A percentile compares a stretch with the other conserved stretches of the same genome.
Evolutionary conservation across 2,888 invertebrate genomes (phyloP).

Genomic region (Odontocerum albicorne): DNA sequence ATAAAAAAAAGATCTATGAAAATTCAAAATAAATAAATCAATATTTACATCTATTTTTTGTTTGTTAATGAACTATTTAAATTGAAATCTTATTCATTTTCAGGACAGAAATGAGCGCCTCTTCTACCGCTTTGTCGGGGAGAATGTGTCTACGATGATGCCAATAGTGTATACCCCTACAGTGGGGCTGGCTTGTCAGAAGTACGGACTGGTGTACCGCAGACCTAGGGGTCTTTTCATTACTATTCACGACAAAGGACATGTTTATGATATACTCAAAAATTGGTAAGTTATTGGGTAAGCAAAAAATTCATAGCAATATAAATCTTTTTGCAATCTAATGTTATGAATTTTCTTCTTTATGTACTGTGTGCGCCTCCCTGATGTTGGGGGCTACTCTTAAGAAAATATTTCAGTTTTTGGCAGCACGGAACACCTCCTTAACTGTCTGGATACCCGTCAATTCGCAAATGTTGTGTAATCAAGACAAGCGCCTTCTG

Average conservation of each 20-base stretch:
- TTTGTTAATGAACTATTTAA: no score
- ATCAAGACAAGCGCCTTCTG: no score
- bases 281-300: constrained; percentile 80
- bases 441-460: no score
- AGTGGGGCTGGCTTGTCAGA: constrained; percentile 96
- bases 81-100: not conserved
- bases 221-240: constrained; percentile 94
- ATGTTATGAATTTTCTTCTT: not conserved
- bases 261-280: constrained; percentile 89
- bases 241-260: constrained; percentile 93
- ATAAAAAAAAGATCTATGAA: no score
- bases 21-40: no score
- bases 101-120: constrained; percentile 95
- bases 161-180: constrained; percentile 99
- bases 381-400: not conserved
- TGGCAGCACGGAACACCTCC: no score
- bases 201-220: constrained; percentile 89
- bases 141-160: constrained; percentile 90
- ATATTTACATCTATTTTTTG: no score
- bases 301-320: no score
- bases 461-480: no score
- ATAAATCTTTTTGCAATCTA: constrained; percentile 3
- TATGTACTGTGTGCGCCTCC: not conserved
- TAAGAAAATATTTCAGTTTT: no score
- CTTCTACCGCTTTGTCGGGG: constrained; percentile 87